phyloP scores from a whole-genome alignment of 2,888 invertebrate genomes.

The Phania funesta region DNA sequence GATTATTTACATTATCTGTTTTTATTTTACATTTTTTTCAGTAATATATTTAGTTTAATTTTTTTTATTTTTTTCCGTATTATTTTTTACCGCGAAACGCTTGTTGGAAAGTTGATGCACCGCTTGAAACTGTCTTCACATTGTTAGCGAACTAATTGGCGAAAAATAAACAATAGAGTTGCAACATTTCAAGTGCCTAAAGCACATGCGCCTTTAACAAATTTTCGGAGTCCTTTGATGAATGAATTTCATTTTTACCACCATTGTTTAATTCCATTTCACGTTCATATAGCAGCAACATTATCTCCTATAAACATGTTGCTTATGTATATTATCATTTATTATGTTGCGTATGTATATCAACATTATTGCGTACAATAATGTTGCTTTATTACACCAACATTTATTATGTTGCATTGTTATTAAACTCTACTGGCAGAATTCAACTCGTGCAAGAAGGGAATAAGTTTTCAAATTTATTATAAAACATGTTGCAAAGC shows the following conservation, averaged over 20 bases:
- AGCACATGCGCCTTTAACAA: conserved; percentile 41
- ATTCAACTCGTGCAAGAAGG: too few species aligned
- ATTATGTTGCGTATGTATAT: background rate
- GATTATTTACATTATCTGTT: background rate
- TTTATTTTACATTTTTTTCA: background rate
- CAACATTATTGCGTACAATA: background rate
- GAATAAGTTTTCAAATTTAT: too few species aligned
- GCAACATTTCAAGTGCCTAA: conserved; percentile 14
- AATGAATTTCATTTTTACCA: conserved; percentile 59
- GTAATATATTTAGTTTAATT: background rate
- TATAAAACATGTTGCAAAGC: too few species aligned
- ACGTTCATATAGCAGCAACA: background rate
- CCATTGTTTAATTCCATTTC: background rate
- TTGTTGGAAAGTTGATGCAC: conserved; percentile 54
- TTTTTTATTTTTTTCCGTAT: background rate
- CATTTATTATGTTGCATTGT: too few species aligned
- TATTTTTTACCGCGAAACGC: conserved; percentile 20
- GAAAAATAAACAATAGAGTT: background rate
- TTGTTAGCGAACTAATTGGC: background rate
- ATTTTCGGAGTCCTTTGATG: conserved; percentile 49
- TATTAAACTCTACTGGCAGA: too few species aligned
- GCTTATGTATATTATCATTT: background rate
- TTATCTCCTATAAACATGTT: too few species aligned
- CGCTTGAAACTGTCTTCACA: conserved; percentile 35
- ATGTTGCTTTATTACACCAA: too few species aligned